These are phyloP conservation scores for Chamaetylas fuelleborni DNA, from an alignment of 2,113 vertebrate species.

Conservation along the genomic window DNA sequence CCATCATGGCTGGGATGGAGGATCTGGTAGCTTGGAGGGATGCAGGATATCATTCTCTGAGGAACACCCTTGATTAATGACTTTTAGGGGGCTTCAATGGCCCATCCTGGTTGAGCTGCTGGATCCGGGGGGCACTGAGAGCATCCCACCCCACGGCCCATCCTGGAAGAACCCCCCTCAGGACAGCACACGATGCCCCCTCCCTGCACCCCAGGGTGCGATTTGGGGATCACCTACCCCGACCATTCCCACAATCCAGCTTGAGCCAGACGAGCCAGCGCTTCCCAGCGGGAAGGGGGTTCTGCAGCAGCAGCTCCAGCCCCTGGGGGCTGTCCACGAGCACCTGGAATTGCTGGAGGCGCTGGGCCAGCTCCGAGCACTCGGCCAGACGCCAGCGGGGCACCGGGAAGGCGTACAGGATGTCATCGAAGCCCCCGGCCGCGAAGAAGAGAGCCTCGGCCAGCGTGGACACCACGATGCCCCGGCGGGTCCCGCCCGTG, in stretches of 20 bases:
- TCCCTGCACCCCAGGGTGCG: not conserved
- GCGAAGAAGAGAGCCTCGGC: conserved; percentile 82
- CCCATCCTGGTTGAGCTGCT: not conserved
- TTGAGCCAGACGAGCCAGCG: conserved; percentile 83
- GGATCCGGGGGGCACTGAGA: rapidly evolving
- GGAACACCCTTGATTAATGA: rapidly evolving
- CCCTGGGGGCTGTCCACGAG: conserved; percentile 74
- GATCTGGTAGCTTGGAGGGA: no score
- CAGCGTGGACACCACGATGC: conserved; percentile 82
- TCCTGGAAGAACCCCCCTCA: rapidly evolving
- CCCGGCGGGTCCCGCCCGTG: conserved; percentile 72
- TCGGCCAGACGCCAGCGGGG: conserved; percentile 76
- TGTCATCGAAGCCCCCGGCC: conserved; percentile 83
- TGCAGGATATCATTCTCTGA: no score
- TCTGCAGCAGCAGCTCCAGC: conserved; percentile 64
- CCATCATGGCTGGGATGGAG: not conserved
- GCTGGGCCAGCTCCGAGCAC: conserved; percentile 74
- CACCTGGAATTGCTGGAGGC: conserved; percentile 77
- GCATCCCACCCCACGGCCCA: not conserved
- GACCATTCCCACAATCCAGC: conserved; percentile 80
- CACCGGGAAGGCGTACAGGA: conserved; percentile 80
- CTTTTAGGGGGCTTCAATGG: rapidly evolving
- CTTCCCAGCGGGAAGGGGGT: conserved; percentile 54
- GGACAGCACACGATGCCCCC: rapidly evolving
- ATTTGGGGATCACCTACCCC: conserved; percentile 64